A percentile compares a stretch with the other conserved stretches of the same genome.
These are phyloP conservation scores for Cheirogaleus medius DNA, from an alignment of 2,113 vertebrate species.

Conservation along the genomic window DNA sequence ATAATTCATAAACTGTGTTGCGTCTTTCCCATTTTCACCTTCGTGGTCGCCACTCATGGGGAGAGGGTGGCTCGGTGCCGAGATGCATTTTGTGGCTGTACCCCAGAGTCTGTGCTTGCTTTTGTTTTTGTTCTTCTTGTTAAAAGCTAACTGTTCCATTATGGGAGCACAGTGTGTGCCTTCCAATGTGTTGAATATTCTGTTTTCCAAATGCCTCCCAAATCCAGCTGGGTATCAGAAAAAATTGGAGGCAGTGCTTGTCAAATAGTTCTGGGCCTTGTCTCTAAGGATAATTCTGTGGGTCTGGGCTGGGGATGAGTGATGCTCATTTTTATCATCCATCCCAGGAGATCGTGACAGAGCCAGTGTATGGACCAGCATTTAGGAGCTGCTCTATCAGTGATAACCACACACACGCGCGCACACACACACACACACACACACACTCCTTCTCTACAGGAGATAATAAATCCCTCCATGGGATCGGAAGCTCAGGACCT, in stretches of 20 bases:
- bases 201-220: not conserved
- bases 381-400: not conserved
- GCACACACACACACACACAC: not conserved
- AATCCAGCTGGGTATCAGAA: not conserved
- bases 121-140: not conserved
- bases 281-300: not conserved
- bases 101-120: too few species aligned
- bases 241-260: not conserved
- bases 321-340: not conserved
- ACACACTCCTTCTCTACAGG: not conserved
- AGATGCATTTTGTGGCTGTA: not conserved
- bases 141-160: not conserved
- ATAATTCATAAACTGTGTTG: not conserved
- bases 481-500: constrained; percentile 29
- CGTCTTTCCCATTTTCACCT: not conserved
- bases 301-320: not conserved
- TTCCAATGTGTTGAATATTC: not conserved
- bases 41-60: not conserved
- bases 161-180: not conserved
- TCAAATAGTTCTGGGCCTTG: not conserved
- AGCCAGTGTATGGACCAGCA: not conserved
- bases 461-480: constrained; percentile 57
- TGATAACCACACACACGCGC: not conserved
- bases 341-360: not conserved
- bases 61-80: not conserved